These are phyloP conservation scores for Gryllus longicercus DNA, from an alignment of 2,888 invertebrate species.

Conservation along the genomic window DNA sequence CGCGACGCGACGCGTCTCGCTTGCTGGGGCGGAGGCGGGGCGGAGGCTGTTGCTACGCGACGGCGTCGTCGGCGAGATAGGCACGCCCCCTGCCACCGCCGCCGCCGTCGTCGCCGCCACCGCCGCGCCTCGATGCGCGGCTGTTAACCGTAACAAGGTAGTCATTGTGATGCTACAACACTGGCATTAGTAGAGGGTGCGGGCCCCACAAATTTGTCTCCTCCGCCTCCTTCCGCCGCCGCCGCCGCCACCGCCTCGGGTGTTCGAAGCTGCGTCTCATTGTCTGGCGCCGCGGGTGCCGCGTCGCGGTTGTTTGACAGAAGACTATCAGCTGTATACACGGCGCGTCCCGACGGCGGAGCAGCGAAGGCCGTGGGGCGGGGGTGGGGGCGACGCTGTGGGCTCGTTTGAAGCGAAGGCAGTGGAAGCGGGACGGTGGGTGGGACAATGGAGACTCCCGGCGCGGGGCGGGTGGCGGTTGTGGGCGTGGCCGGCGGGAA, in stretches of 20 bases:
- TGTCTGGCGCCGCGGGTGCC: neutral
- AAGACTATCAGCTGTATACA: conserved; percentile 4
- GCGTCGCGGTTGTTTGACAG: neutral
- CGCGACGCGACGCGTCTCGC: neutral
- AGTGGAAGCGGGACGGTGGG: too few relatives aligned
- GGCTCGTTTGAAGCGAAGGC: neutral
- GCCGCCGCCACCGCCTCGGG: neutral
- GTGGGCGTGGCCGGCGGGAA: too few relatives aligned
- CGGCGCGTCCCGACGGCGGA: neutral
- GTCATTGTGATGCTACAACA: neutral
- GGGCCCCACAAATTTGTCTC: conserved; percentile 17
- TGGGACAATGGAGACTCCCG: too few relatives aligned
- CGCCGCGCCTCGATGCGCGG: conserved; percentile 1
- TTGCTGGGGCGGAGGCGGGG: neutral
- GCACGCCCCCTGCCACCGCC: neutral
- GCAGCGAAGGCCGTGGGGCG: neutral
- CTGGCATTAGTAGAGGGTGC: neutral
- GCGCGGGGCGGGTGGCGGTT: too few relatives aligned
- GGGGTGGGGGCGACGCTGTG: neutral
- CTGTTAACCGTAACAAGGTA: conserved; percentile 10
- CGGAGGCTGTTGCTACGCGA: neutral
- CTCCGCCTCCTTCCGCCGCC: conserved; percentile 7
- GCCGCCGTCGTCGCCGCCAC: neutral
- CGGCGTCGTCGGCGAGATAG: neutral
- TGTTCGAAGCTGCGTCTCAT: neutral